Conservation (phyloP, 2,797 vertebrate species). For the Dromococcyx pavoninus region DNA sequence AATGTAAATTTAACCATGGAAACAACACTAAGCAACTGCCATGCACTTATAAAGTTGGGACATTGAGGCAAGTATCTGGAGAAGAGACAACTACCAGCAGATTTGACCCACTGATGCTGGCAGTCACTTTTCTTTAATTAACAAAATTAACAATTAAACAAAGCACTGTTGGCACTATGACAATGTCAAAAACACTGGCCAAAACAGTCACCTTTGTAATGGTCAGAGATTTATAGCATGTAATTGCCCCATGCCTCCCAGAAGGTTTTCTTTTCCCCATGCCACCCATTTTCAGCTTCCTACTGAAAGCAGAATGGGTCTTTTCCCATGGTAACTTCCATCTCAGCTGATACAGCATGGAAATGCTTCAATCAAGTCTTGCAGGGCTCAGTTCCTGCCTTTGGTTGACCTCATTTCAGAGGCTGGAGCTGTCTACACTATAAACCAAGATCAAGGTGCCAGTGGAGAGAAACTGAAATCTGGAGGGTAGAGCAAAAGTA, state of each 20-base stretch:
- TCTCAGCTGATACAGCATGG: fast-evolving
- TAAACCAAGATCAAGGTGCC: neutral
- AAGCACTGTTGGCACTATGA: neutral
- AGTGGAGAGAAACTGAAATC: neutral
- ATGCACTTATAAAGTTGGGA: neutral
- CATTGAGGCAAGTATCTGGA: neutral
- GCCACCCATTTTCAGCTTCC: neutral
- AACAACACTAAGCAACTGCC: neutral
- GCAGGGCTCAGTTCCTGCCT: neutral
- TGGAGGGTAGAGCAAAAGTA: neutral
- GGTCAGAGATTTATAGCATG: neutral
- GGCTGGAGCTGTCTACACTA: neutral
- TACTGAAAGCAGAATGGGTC: neutral
- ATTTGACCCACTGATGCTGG: neutral
- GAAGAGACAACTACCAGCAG: neutral
- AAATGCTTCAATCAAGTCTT: neutral
- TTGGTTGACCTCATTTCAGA: neutral
- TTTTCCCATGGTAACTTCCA: neutral
- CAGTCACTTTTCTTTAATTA: neutral
- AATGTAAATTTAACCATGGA: neutral
- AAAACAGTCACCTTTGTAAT: neutral
- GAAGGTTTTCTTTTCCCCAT: neutral
- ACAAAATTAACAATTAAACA: neutral
- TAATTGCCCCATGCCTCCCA: neutral
- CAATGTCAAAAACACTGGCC: neutral